Base-by-base conservation (phyloP, 2,113 vertebrate species). In the Bos javanicus region DNA sequence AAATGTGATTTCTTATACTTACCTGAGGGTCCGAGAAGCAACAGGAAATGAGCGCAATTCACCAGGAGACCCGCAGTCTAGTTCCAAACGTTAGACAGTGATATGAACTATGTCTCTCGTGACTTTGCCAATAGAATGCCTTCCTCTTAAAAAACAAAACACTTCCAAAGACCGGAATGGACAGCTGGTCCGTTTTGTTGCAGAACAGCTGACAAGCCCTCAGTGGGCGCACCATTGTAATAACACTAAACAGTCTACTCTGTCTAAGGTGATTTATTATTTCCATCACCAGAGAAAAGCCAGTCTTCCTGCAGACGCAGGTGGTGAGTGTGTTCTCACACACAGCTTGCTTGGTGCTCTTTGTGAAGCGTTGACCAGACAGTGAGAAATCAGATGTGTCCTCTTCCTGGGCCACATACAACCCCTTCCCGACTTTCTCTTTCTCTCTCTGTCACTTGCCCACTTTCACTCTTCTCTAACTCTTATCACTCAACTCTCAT, bases 261-360 rank as follows among this genome's bases (percentile, higher is more conserved):
- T 93, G 85, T 78, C 80, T 60, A 62, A 78, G 82, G 15, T 52
- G 92, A 94, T 94, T 96, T 78, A 56, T 96, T 71, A 95, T 95
- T 91, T 93, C 43, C 17, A n/a, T 83, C 92, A 91, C 26, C 26
- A 71, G 67, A 78, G 80, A n/a, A 76, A 89, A 95, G 39, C 39
- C 39, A 59, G n/a, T 25, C 57, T 95, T 96, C 17, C 10, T 90
- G n/a, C 36, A 52, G 60, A 91, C 15, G 48, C n/a, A 74, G 76
- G 71, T 26, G 62, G 4, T 39, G 56, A 62, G 46, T 80, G 67
- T 7, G 52, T 76, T 12, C 19, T 83, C 13, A 67, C 62, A 78
- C 25, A 39, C 64, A 56, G 14, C 36, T 36, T 71, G n/a, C 15
- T 39, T 33, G 19, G 74, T 64, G 84, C 67, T 91, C 78, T 96